Evolutionary conservation across 2,797 vertebrate species (phyloP).

Genomic region (Sebastes trivittatus): DNA sequence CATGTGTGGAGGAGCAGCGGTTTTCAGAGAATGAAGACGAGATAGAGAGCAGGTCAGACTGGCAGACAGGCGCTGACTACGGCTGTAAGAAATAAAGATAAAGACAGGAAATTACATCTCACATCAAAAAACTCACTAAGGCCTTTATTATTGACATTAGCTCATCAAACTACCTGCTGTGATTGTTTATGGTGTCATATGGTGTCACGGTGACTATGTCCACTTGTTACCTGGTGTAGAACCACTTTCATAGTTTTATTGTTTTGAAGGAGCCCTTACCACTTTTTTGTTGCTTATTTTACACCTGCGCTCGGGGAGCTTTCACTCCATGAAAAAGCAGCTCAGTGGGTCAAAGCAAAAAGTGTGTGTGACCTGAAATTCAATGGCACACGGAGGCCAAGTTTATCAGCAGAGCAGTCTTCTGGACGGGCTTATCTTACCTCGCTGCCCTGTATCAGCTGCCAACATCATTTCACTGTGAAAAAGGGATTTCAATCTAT

Average conservation of each 20-base stretch:
- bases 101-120: constrained; percentile 1
- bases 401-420: constrained; percentile 3
- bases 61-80: not conserved
- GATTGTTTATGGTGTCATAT: not conserved
- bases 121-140: constrained; percentile 11
- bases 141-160: not conserved
- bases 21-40: not conserved
- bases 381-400: not conserved
- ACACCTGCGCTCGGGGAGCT: not conserved
- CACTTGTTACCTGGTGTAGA: not conserved
- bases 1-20: not conserved
- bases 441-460: constrained; percentile 20
- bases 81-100: constrained; percentile 8
- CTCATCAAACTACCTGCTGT: too few relatives aligned
- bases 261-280: not conserved
- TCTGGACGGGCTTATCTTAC: not conserved
- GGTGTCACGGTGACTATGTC: not conserved
- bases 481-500: constrained; percentile 55
- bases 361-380: not conserved
- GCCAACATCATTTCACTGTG: constrained; percentile 38
- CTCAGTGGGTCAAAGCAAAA: not conserved
- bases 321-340: constrained; percentile 3
- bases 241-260: not conserved
- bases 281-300: not conserved
- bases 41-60: not conserved